These are phyloP conservation scores for Phrynosoma blainvillii DNA, from an alignment of 2,113 vertebrate genomes.

Conservation along the genomic window DNA sequence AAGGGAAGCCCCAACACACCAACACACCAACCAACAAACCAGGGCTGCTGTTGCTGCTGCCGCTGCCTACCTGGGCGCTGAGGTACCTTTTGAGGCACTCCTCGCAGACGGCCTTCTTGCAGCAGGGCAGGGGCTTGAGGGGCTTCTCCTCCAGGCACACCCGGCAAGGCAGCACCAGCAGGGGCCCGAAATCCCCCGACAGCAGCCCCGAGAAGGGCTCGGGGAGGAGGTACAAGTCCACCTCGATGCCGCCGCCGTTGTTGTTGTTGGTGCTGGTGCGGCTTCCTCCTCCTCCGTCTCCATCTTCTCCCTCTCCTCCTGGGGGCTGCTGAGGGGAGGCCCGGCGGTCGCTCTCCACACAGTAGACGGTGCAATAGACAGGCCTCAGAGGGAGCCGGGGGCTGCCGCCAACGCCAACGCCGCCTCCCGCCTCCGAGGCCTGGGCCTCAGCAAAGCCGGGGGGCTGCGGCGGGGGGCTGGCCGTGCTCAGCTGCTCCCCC, in stretches of 20 bases:
- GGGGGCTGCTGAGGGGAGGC: background rate
- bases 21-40: too few species aligned
- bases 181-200: conserved; percentile 71
- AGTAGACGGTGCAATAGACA: conserved; percentile 88
- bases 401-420: conserved; percentile 39
- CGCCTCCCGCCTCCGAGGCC: conserved; percentile 50
- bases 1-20: too few species aligned
- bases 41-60: too few species aligned
- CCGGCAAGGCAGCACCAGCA: conserved; percentile 84
- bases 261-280: conserved; percentile 6
- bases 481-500: conserved; percentile 85
- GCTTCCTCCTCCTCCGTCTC: background rate
- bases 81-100: conserved; percentile 94
- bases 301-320: background rate
- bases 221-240: conserved; percentile 74
- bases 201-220: conserved; percentile 82
- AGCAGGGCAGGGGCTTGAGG: conserved; percentile 90
- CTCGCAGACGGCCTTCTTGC: conserved; percentile 93
- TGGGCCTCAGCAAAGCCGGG: background rate
- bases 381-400: conserved; percentile 72
- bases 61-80: conserved; percentile 92
- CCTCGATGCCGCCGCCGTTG: conserved; percentile 55
- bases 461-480: conserved; percentile 33
- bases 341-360: conserved; percentile 77
- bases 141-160: conserved; percentile 92